A percentile compares a stretch with the other conserved stretches of the same genome.
phyloP scores from a whole-genome alignment of 2,113 vertebrate species.

The Microtus pennsylvanicus region DNA sequence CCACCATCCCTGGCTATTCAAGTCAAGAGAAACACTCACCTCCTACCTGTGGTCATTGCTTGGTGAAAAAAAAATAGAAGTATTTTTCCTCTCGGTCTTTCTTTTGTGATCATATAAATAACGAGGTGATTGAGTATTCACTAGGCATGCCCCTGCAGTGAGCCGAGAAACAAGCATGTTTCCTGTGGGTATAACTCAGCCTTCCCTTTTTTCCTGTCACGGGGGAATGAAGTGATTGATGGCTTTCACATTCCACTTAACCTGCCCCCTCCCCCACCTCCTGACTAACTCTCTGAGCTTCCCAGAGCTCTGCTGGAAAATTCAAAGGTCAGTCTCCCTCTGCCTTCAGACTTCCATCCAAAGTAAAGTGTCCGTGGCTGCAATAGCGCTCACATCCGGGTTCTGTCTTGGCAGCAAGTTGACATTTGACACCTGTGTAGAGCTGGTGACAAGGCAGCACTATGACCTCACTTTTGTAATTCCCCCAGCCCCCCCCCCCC shows the following conservation, averaged over 20 bases:
- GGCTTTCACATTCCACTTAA: constrained; percentile 18
- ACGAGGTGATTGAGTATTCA: constrained; percentile 33
- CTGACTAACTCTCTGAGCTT: neutral
- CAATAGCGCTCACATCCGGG: neutral
- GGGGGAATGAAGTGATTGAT: neutral
- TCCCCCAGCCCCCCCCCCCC: neutral
- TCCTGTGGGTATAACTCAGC: neutral
- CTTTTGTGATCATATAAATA: constrained; percentile 51
- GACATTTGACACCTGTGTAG: constrained; percentile 28
- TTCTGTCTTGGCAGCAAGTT: constrained; percentile 17
- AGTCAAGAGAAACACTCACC: neutral
- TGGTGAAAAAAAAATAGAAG: constrained; percentile 53
- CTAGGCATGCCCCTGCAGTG: neutral
- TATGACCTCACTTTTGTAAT: neutral
- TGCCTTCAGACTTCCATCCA: neutral
- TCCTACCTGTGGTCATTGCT: neutral
- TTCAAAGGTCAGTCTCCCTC: neutral
- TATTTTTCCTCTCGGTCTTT: neutral
- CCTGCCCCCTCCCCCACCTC: neutral
- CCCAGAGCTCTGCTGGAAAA: neutral
- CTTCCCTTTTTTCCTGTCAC: neutral
- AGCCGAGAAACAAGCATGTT: neutral
- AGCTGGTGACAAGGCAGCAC: constrained; percentile 6
- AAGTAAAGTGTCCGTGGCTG: neutral
- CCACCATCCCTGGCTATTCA: neutral